Conservation (phyloP, 2,888 invertebrate species). For the Andrena dorsata region DNA sequence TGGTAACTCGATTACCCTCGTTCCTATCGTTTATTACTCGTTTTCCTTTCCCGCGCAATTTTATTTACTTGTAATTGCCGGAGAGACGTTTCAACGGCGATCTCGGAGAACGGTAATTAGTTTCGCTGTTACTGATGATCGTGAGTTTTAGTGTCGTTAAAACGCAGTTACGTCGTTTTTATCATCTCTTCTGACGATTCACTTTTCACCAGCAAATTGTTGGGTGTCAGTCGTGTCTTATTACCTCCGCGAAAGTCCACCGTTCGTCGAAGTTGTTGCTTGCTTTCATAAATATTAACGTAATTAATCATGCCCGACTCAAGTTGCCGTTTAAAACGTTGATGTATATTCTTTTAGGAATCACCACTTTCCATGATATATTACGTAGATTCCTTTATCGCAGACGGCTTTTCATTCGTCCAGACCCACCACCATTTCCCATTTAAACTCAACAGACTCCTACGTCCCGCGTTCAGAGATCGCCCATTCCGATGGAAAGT, state of each 20-base stretch:
- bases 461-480: conserved; percentile 7
- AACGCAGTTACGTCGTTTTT: conserved; percentile 2
- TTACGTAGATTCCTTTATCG: not conserved
- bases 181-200: too few relatives aligned
- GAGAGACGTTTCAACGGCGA: not conserved
- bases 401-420: not conserved
- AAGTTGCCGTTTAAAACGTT: too few relatives aligned
- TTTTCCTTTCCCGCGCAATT: conserved; percentile 5
- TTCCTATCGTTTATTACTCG: conserved; percentile 15
- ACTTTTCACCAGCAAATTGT: too few relatives aligned
- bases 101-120: not conserved
- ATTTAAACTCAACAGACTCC: not conserved
- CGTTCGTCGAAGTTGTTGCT: too few relatives aligned
- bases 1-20: conserved; percentile 37
- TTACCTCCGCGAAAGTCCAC: too few relatives aligned
- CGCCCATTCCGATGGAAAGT: conserved; percentile 6
- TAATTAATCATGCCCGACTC: too few relatives aligned
- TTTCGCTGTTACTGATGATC: conserved; percentile 6
- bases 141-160: not conserved
- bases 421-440: not conserved
- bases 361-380: not conserved
- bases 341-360: not conserved
- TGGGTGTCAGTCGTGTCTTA: too few relatives aligned
- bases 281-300: too few relatives aligned
- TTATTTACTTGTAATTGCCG: conserved; percentile 20